Evolutionary conservation across 2,888 invertebrate genomes (phyloP).

Genomic region (Serrognathus titanus): DNA sequence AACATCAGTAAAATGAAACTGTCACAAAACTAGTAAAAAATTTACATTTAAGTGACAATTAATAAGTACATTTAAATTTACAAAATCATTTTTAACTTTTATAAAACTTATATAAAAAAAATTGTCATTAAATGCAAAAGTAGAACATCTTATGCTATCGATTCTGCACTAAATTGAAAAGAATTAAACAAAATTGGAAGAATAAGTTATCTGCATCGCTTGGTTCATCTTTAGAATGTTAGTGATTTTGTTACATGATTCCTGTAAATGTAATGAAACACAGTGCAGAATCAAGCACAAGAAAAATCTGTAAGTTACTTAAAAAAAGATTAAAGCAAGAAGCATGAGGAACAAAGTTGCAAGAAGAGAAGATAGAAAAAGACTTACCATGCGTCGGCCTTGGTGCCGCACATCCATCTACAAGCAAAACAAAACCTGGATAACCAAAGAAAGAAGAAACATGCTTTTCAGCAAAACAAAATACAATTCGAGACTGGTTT

Average conservation of each 20-base stretch:
- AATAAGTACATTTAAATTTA: neutral
- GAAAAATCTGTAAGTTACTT: neutral
- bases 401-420: conserved; percentile 53
- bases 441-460: conserved; percentile 39
- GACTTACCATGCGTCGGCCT: conserved; percentile 52
- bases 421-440: conserved; percentile 52
- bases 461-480: conserved; percentile 26
- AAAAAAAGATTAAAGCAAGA: neutral
- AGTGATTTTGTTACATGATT: too few species aligned
- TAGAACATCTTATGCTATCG: too few species aligned
- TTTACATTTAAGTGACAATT: neutral
- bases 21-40: neutral
- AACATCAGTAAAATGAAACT: conserved; percentile 2
- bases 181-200: too few species aligned
- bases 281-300: neutral
- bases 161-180: too few species aligned
- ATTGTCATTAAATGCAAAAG: neutral
- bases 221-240: too few species aligned
- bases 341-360: neutral
- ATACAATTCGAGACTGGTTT: neutral
- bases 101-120: neutral
- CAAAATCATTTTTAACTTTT: conserved; percentile 1
- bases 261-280: neutral
- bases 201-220: too few species aligned
- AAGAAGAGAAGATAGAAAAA: conserved; percentile 17